A percentile compares a stretch with the other conserved stretches of the same genome.
Evolutionary conservation across 2,113 vertebrate genomes (phyloP).

Genomic region (Lutjanus erythropterus): DNA sequence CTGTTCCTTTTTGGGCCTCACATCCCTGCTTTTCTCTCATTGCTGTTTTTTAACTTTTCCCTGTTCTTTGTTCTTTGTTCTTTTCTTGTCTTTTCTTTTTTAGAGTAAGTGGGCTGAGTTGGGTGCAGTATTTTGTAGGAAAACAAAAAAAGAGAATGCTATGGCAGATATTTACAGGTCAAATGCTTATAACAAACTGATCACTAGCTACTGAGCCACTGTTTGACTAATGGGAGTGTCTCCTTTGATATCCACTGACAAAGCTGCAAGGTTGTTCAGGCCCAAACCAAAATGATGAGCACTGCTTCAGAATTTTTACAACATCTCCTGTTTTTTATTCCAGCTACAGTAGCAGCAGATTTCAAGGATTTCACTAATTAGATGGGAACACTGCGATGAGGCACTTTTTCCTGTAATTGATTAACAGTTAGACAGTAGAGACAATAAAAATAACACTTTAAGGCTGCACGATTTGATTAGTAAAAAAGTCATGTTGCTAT

Average conservation of each 20-base stretch:
- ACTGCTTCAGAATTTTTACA: neutral
- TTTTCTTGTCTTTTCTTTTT: neutral
- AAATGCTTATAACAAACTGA: conserved; percentile 14
- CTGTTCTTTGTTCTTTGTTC: conserved; percentile 18
- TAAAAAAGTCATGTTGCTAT: too few relatives aligned
- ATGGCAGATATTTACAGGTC: too few relatives aligned
- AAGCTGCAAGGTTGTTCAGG: neutral
- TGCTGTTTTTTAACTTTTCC: conserved; percentile 6
- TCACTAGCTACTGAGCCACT: neutral
- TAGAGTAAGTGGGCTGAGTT: neutral
- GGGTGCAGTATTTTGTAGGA: neutral
- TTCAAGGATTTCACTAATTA: neutral
- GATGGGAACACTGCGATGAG: neutral
- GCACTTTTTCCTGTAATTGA: neutral
- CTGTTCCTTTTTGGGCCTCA: neutral
- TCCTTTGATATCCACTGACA: conserved; percentile 38
- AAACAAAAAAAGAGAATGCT: neutral
- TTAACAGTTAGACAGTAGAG: neutral
- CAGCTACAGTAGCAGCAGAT: neutral
- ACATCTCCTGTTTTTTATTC: neutral
- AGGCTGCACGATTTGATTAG: too few relatives aligned
- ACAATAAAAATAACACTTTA: neutral
- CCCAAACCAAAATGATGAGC: neutral
- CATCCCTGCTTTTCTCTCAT: conserved; percentile 8
- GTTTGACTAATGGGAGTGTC: conserved; percentile 51